phyloP scores from a whole-genome alignment of 2,797 vertebrate genomes.

The Betta splendens region DNA sequence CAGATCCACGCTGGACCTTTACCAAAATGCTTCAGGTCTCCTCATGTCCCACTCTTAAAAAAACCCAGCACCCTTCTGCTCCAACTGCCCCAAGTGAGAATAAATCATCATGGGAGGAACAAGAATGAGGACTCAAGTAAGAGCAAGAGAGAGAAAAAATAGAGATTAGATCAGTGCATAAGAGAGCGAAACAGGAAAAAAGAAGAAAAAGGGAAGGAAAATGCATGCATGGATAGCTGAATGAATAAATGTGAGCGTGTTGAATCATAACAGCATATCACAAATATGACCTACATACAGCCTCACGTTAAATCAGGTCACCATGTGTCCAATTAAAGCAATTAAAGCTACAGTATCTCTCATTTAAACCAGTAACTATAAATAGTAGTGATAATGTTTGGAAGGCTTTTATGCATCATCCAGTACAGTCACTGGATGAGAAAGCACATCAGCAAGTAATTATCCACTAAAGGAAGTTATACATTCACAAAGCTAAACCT shows the following conservation, averaged over 20 bases:
- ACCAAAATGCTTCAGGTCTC: conserved; percentile 57
- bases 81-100: conserved; percentile 32
- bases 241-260: conserved; percentile 57
- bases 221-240: conserved; percentile 57
- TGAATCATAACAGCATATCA: conserved; percentile 60
- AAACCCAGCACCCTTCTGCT: conserved; percentile 42
- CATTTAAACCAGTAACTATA: not conserved
- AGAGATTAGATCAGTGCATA: conserved; percentile 2
- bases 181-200: not conserved
- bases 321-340: conserved; percentile 49
- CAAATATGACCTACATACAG: conserved; percentile 70
- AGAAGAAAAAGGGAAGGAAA: not conserved
- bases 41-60: conserved; percentile 54
- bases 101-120: conserved; percentile 23
- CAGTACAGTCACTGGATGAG: not conserved
- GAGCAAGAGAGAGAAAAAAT: not conserved
- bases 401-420: conserved; percentile 20
- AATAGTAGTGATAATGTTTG: not conserved
- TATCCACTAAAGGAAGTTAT: conserved; percentile 20
- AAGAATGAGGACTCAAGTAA: not conserved
- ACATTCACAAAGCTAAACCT: conserved; percentile 35
- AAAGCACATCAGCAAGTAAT: conserved; percentile 5
- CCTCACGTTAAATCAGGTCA: conserved; percentile 47
- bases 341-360: conserved; percentile 40
- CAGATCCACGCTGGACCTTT: conserved; percentile 51